Percentiles rank a stretch among this genome's conserved stretches.
phyloP scores from a whole-genome alignment of 1,140 invertebrate genomes.

The Trichonephila clavipes region DNA sequence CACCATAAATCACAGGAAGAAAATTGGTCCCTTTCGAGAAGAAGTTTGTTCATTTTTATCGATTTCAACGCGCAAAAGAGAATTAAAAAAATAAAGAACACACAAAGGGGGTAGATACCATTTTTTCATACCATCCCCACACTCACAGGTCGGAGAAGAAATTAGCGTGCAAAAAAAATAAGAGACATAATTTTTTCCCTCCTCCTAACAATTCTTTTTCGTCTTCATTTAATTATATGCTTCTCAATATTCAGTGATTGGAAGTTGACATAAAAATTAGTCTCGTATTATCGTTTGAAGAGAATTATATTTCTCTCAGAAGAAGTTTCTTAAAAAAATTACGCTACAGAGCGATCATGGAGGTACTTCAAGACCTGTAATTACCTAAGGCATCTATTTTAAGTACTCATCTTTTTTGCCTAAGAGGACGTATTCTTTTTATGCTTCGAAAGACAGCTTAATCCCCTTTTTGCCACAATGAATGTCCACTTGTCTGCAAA shows the following conservation, averaged over 20 bases:
- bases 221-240: background rate
- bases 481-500: background rate
- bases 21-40: slow-evolving; percentile 36
- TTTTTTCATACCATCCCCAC: background rate
- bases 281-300: slow-evolving; percentile 37
- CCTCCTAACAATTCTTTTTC: background rate
- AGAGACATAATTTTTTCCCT: background rate
- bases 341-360: background rate
- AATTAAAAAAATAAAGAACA: no score
- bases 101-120: background rate
- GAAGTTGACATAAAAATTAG: slow-evolving; percentile 46
- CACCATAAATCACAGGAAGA: slow-evolving; percentile 60
- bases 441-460: background rate
- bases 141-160: background rate
- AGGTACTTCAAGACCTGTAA: background rate
- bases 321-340: background rate
- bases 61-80: background rate
- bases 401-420: background rate
- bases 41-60: slow-evolving; percentile 47
- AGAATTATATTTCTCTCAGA: slow-evolving; percentile 41
- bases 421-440: background rate
- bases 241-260: slow-evolving; percentile 5
- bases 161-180: slow-evolving; percentile 3
- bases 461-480: background rate
- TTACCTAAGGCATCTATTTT: slow-evolving; percentile 16